Conservation (phyloP, 2,113 vertebrate genomes). For the Salvelinus fontinalis region DNA sequence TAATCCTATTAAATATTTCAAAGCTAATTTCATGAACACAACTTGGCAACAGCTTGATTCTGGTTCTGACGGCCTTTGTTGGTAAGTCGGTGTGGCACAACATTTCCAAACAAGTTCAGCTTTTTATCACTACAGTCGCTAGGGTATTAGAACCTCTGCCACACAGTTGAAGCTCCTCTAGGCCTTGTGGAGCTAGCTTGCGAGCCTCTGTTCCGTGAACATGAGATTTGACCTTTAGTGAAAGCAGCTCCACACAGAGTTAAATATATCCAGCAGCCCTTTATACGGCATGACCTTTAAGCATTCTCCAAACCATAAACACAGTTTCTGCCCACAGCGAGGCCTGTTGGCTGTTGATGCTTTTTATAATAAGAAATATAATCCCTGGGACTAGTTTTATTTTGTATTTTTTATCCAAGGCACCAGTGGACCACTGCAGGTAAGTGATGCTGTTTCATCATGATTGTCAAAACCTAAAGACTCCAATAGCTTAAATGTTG, state of each 20-base stretch:
- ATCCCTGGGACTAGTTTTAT: no score
- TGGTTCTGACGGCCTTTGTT: constrained; percentile 6
- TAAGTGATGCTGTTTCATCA: background rate
- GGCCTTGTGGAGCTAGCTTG: constrained; percentile 3
- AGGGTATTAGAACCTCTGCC: no score
- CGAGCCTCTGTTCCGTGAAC: background rate
- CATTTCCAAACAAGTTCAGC: background rate
- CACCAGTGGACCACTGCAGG: background rate
- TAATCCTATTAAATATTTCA: no score
- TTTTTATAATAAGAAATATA: no score
- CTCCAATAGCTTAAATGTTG: background rate
- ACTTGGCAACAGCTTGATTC: no score
- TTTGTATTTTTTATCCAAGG: background rate
- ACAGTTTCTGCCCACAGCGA: background rate
- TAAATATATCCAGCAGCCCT: constrained; percentile 14
- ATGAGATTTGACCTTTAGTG: constrained; percentile 7
- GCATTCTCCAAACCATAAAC: background rate
- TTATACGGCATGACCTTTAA: background rate
- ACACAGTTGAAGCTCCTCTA: no score
- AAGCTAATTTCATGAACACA: no score
- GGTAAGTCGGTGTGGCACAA: constrained; percentile 52
- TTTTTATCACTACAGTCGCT: no score
- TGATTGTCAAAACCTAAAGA: no score
- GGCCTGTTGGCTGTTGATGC: background rate
- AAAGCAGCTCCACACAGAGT: background rate